Conservation (phyloP, 2,113 vertebrate genomes). For the Misgurnus mizolepis region DNA sequence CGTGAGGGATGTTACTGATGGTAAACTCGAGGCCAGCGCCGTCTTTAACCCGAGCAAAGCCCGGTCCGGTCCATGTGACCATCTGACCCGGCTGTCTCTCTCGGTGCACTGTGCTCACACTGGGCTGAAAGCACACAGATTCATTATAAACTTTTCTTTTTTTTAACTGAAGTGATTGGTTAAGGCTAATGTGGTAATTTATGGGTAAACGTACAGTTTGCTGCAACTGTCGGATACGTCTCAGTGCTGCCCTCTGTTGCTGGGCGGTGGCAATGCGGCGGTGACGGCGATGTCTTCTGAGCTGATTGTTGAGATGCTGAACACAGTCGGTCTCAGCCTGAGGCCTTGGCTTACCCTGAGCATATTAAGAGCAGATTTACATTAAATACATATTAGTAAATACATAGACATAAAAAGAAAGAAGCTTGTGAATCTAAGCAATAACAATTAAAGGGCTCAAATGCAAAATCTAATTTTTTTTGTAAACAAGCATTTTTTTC, state of each 20-base stretch:
- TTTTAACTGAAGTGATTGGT: neutral
- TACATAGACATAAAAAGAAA: too few species aligned
- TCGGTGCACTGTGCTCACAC: conserved; percentile 71
- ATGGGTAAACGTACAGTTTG: conserved; percentile 68
- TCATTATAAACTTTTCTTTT: neutral
- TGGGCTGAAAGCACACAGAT: conserved; percentile 67
- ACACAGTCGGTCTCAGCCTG: conserved; percentile 79
- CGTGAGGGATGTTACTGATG: conserved; percentile 76
- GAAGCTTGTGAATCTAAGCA: too few species aligned
- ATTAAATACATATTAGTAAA: too few species aligned
- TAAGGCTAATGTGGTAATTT: neutral
- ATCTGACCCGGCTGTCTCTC: conserved; percentile 64
- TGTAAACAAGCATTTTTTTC: too few species aligned
- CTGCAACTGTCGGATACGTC: conserved; percentile 74
- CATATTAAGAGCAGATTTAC: neutral
- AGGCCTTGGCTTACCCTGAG: conserved; percentile 72
- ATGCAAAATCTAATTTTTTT: too few species aligned
- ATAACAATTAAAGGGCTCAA: too few species aligned
- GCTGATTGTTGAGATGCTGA: conserved; percentile 72
- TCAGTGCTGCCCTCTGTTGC: conserved; percentile 66
- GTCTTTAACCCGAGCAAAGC: conserved; percentile 81
- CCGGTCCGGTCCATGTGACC: conserved; percentile 79
- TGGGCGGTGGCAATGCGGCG: conserved; percentile 58
- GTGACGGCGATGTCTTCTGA: conserved; percentile 71
- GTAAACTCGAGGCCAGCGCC: conserved; percentile 84